These are phyloP conservation scores for Lerema accius DNA, from an alignment of 1,140 invertebrate species.

Conservation along the genomic window DNA sequence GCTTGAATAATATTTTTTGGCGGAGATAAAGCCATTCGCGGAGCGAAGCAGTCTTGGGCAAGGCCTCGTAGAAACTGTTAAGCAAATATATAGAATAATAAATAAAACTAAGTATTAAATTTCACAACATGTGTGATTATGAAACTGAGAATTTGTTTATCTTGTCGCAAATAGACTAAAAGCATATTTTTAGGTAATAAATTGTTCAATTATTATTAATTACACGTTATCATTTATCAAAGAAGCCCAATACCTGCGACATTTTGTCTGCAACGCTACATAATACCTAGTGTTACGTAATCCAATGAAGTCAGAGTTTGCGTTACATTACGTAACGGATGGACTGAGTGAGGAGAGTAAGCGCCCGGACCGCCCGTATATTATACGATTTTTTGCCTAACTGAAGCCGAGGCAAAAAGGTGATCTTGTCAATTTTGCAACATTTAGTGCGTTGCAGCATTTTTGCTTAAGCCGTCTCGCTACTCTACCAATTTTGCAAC, in stretches of 20 bases:
- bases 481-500: background rate
- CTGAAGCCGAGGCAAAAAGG: conserved; percentile 6
- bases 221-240: conserved; percentile 39
- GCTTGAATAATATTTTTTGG: conserved; percentile 16
- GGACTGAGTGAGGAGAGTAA: conserved; percentile 51
- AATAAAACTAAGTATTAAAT: background rate
- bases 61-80: conserved; percentile 14
- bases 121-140: background rate
- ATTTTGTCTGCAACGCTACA: conserved; percentile 56
- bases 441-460: conserved; percentile 2
- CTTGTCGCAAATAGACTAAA: background rate
- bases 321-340: conserved; percentile 56
- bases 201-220: background rate
- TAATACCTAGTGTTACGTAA: conserved; percentile 59
- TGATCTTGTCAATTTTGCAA: conserved; percentile 31
- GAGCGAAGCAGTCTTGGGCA: conserved; percentile 13
- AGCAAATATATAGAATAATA: conserved; percentile 6
- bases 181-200: conserved; percentile 18
- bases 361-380: conserved; percentile 18
- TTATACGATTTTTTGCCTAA: conserved; percentile 20
- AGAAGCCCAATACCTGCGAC: conserved; percentile 54
- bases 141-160: background rate
- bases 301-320: conserved; percentile 58
- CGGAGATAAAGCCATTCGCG: conserved; percentile 7
- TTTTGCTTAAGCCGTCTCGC: background rate